Base-by-base conservation (phyloP, 1,140 invertebrate genomes). In the Vanessa atalanta region DNA sequence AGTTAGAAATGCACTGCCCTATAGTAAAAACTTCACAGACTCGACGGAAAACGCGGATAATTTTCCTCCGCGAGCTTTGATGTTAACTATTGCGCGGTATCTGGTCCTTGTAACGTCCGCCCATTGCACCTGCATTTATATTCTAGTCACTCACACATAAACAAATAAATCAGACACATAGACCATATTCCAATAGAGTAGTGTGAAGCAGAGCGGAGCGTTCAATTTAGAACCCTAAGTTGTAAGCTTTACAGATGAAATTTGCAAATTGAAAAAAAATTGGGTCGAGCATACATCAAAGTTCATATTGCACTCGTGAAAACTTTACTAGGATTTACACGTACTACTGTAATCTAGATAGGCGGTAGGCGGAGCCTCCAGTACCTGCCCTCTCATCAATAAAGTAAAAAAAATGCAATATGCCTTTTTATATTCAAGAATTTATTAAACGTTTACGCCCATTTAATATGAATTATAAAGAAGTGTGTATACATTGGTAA, bases 341-440 rank as follows among this genome's bases (percentile, higher is more conserved):
- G 64, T 47, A 72, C 37, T 66, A 47, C 53, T 37, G 37, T 69
- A 37, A 69, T 20, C 65, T 67, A 69, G 20, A 57, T 11, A 50
- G 66, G 51, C 53, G 66, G 66, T 57, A 69, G 66, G 66, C 53
- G 66, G 66, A 23, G 66, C 23, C 51, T 57, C 15, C 12, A 0
- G 51, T 53, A 57, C 16, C 51, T 23, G 37, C 66, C 66, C 37
- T 47, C 31, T 37, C 8, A 8, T 23, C 53, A n/a, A 23, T 57
- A 57, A 23, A n/a, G 9, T 20, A 57, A 16, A 20, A 20, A 57
- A 23, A 26, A 20, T 57, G n/a, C 53, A 57, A 57, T 12, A 57
- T 57, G 53, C 16, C 53, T 23, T 23, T 57, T 57, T 23, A 23
- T 7, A 57, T 9, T 43, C 26, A 43, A 43, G 37, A 43, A 43